Evolutionary conservation across 2,113 vertebrate genomes (phyloP), one percentile per base, ranked within the genome.

Genomic region (Halcyon malimbica): DNA sequence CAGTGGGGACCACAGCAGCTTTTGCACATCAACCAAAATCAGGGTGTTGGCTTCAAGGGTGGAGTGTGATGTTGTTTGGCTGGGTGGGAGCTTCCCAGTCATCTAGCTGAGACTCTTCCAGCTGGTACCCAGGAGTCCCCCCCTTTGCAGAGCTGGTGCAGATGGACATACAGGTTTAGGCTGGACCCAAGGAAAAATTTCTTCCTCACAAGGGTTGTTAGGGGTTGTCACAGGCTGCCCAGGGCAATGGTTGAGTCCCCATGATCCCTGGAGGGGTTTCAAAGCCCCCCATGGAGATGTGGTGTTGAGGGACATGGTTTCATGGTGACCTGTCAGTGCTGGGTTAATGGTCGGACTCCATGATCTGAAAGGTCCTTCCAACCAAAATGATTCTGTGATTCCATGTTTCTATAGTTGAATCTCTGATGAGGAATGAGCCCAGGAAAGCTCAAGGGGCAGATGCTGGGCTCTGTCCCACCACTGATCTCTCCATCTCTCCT

Each of bases 61-160:
- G 75, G 41, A 31, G 48, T 3, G 5, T 24, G 65, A 33, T 19
- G 29, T 2, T 26, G 2, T 20, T 87, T n/a, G 42, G 7, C 14
- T 62, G 17, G 1, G 16, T 17, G 35, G 17, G 29, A 17, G 8
- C 14, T 28, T 46, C 71, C 16, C 1, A 2, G 46, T 17, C 7
- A 1, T 20, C 63, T 5, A 3, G 8, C 2, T 4, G 1, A 60
- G 80, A 46, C 14, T 25, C 13, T 60, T 39, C 35, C 15, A 10
- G 19, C 2, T 1, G 2, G 44, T 50, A 7, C 16, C 7, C 3
- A 0, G 6, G 51, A 70, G 21, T 39, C 1, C 3, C 19, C 3
- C 2, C 2, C 5, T 56, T 44, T 51, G 83, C 48, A 63, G 63
- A 81, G 21, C 25, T 0, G 0, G 19, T 24, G 42, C 16, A 12